A percentile compares a stretch with the other conserved stretches of the same genome.
Conservation (phyloP, 2,113 vertebrate species). For the Psittacula cyanocephala region DNA sequence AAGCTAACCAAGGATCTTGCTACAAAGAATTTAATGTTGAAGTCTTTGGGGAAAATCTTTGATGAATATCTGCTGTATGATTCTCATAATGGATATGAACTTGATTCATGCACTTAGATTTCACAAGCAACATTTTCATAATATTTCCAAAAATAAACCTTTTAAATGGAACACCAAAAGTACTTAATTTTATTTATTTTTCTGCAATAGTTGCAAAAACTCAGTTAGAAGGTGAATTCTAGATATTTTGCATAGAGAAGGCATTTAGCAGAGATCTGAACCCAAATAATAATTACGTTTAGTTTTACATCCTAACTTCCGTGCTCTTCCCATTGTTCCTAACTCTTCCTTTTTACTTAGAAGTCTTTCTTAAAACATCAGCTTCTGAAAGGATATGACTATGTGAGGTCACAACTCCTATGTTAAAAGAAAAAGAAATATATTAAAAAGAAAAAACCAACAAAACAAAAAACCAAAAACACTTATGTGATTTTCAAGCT, state of each 20-base stretch:
- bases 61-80: not conserved
- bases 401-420: not conserved
- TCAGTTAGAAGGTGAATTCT: not conserved
- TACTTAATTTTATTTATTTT: not conserved
- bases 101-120: not conserved
- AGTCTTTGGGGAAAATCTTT: not conserved
- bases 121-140: not conserved
- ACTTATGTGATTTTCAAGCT: not conserved
- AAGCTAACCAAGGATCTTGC: not conserved
- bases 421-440: not conserved
- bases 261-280: not conserved
- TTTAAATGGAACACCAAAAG: not conserved
- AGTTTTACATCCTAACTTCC: not conserved
- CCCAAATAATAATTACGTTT: not conserved
- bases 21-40: not conserved
- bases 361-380: not conserved
- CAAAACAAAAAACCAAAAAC: not conserved
- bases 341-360: not conserved
- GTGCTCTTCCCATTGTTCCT: not conserved
- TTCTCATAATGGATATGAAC: not conserved
- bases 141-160: not conserved
- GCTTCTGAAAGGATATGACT: not conserved
- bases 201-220: not conserved
- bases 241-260: not conserved
- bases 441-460: not conserved